phyloP scores from a whole-genome alignment of 2,113 vertebrate species.

The Vombatus ursinus region DNA sequence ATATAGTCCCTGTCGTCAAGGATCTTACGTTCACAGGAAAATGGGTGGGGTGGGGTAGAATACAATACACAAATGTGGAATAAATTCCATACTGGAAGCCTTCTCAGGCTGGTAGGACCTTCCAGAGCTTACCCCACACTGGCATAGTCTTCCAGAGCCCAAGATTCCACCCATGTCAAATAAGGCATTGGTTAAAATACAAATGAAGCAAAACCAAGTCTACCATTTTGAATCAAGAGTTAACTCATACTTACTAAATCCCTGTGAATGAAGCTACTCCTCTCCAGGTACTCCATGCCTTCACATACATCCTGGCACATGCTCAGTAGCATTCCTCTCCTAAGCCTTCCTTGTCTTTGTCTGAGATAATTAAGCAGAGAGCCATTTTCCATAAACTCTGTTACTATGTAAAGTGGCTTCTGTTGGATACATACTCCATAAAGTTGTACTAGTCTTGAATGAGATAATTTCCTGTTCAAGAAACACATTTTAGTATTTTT shows the following conservation, averaged over 20 bases:
- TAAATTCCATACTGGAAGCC: neutral
- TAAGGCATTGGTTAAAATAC: neutral
- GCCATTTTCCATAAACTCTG: conserved; percentile 92
- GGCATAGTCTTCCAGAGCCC: neutral
- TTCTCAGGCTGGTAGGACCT: neutral
- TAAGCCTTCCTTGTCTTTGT: conserved; percentile 72
- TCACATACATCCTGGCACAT: conserved; percentile 89
- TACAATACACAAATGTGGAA: neutral
- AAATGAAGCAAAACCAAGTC: neutral
- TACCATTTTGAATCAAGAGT: neutral
- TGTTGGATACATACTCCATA: conserved; percentile 89
- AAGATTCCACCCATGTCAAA: neutral
- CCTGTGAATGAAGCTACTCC: conserved; percentile 87
- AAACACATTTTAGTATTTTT: neutral
- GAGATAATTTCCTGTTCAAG: conserved; percentile 87
- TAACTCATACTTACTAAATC: conserved; percentile 86
- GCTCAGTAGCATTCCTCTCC: conserved; percentile 77
- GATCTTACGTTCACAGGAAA: neutral
- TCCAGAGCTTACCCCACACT: neutral
- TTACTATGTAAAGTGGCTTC: conserved; percentile 89
- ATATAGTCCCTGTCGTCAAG: neutral
- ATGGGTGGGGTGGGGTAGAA: neutral
- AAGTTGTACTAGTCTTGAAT: conserved; percentile 91
- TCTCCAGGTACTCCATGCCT: conserved; percentile 92
- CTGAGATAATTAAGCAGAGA: conserved; percentile 88